A percentile compares a stretch with the other conserved stretches of the same genome.
Conservation (phyloP, 2,113 vertebrate species). For the Geococcyx californianus region DNA sequence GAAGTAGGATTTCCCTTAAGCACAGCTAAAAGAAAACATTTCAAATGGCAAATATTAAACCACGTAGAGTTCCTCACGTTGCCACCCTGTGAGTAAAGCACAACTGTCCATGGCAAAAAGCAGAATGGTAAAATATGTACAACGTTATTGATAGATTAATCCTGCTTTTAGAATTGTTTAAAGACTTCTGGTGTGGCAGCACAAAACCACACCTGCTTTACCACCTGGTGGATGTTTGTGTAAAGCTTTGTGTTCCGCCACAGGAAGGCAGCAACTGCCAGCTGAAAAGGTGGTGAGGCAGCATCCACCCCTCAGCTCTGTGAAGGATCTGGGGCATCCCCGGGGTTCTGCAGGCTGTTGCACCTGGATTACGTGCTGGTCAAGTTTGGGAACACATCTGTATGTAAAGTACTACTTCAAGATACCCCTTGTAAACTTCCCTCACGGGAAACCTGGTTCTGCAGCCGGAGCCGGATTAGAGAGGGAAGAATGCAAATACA, state of each 20-base stretch:
- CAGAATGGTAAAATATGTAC: rapidly evolving
- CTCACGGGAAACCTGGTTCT: background rate
- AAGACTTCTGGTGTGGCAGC: too few species aligned
- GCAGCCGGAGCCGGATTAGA: background rate
- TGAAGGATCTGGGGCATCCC: too few species aligned
- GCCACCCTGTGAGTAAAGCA: background rate
- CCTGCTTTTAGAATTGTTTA: too few species aligned
- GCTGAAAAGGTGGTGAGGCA: rapidly evolving
- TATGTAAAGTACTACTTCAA: rapidly evolving
- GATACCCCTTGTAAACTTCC: rapidly evolving
- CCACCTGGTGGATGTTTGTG: background rate
- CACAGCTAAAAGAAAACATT: background rate
- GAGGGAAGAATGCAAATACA: background rate
- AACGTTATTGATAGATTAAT: rapidly evolving
- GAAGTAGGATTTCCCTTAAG: background rate
- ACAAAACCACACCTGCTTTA: rapidly evolving
- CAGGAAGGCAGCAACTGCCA: slow-evolving; percentile 41
- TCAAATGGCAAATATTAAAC: background rate
- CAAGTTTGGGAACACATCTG: background rate
- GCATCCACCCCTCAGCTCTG: too few species aligned
- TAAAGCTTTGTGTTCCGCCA: background rate
- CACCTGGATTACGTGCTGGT: too few species aligned
- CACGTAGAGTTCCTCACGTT: rapidly evolving
- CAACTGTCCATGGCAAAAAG: rapidly evolving
- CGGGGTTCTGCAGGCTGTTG: too few species aligned